Base-by-base conservation (phyloP, 2,888 invertebrate species). In the Orchestes rusci region DNA sequence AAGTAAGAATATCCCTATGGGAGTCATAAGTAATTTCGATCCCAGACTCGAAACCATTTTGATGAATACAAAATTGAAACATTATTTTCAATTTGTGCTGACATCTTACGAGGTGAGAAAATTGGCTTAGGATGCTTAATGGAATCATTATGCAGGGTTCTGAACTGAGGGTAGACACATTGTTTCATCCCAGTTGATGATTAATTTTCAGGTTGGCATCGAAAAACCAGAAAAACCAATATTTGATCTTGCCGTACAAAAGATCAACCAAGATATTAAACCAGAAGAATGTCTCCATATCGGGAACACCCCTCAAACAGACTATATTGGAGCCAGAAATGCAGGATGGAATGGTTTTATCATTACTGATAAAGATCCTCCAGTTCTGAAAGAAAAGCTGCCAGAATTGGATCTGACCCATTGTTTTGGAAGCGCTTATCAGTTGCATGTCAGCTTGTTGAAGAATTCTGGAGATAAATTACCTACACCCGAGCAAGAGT, bases 21-120 rank as follows among this genome's bases (percentile, higher is more conserved):
- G 91, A 2, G 77, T 91, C 0, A 80, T 94, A 53, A 90, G 93
- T 4, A 94, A 94, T 68, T 90, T 84, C 69, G 94, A 94, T 70
- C 84, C 88, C 19, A 74, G 92, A 19, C 70, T 94, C 2, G 72
- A 78, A 47, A 70, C 72, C 3, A 75, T 92, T 50, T 70, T 94
- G 39, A 56, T 68, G 10, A 80, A 79, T 56, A 71, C 83, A 27
- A 75, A 74, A 42, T 66, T 93, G n/a, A 63, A 73, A 37, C 69
- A 79, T 39, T 80, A 80, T 62, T 89, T 94, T 67, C 74, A 84
- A 53, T 93, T 93, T 69, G 72, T 91, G 32, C 51, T 91, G 8
- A 79, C 82, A 3, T 92, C 93, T 0, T 88, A 89, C 60, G 77
- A 79, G 35, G 74, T 75, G 38, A 43, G 30, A 10, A 19, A n/a